Evolutionary conservation across 1,140 invertebrate genomes (phyloP), one percentile per base, ranked within the genome.

Genomic region (Bombus impatiens): DNA sequence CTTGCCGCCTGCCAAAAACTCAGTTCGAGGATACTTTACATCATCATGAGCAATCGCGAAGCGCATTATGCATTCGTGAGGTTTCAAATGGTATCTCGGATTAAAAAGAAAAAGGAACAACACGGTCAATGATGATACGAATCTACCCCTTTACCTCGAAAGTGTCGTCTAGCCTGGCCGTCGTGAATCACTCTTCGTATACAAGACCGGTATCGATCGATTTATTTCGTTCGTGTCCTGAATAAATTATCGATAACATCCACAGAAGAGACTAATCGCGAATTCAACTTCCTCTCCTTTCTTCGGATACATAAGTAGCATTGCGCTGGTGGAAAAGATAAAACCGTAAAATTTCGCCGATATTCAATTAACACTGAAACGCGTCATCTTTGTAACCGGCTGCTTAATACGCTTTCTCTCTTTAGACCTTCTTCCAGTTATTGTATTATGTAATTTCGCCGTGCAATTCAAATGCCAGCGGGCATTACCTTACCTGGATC

Each of bases 331-430:
- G 42, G 32, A 12, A 28, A 22, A 40, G 25, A 22, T 28, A 22
- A 47, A 40, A 32, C 10, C 2, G 9, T 2, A 37, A 62, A 82
- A 75, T 82, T 75, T 75, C 53, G 65, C 80, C 25, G 53, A 65
- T 75, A 62, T 75, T 82, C 80, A 82, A 82, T 82, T 82, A 82
- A 6, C 53, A 25, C 53, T 18, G 28, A 62, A 65, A 75, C 70
- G 53, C 68, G 62, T 74, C n/a, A 70, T 10, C 79, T 82, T 74
- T 82, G 70, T 44, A 82, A 37, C 53, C 71, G n/a, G 13, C 80
- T 75, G 8, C 57, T 82, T 82, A 75, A 82, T 82, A 75, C 80
- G 57, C 70, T 82, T 82, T 82, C 80, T 82, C 80, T 82, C 80
- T 75, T 74, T 37, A 37, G n/a, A 65, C 57, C 53, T 62, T 70